Percentiles rank a stretch among this genome's conserved stretches.
These are phyloP conservation scores for Brachycybe producta DNA, from an alignment of 2,888 invertebrate genomes.

Conservation along the genomic window DNA sequence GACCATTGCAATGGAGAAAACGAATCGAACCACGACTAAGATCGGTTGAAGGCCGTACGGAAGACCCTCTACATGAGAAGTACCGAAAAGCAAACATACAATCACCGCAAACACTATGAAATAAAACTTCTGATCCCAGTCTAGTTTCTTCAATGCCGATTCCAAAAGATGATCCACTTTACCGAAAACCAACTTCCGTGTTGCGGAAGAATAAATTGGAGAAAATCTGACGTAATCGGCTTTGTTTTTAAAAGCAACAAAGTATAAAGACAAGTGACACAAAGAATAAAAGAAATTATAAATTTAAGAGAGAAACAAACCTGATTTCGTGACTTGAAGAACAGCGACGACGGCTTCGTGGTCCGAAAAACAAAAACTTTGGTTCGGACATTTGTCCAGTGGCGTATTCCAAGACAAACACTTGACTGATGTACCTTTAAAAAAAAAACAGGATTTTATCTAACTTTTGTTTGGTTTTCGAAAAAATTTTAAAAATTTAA, in stretches of 20 bases:
- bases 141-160: not conserved
- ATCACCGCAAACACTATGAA: constrained; percentile 10
- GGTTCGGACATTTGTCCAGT: constrained; percentile 55
- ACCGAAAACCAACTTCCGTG: too few relatives aligned
- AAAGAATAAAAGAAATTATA: too few relatives aligned
- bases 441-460: constrained; percentile 2
- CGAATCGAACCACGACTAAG: constrained; percentile 41
- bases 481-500: not conserved
- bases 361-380: constrained; percentile 69
- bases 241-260: too few relatives aligned
- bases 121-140: not conserved
- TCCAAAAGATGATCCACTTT: too few relatives aligned
- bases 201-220: too few relatives aligned
- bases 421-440: constrained; percentile 21
- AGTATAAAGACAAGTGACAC: too few relatives aligned
- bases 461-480: too few relatives aligned
- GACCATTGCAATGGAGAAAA: constrained; percentile 21
- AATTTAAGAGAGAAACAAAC: too few relatives aligned
- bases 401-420: constrained; percentile 40
- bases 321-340: constrained; percentile 28
- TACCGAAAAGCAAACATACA: constrained; percentile 16
- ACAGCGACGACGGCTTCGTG: constrained; percentile 68
- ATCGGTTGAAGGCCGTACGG: constrained; percentile 11
- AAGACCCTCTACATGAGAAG: constrained; percentile 9
- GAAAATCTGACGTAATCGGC: too few relatives aligned